Base-by-base conservation (phyloP, 1,140 invertebrate genomes). In the Drosophila carrolli region DNA sequence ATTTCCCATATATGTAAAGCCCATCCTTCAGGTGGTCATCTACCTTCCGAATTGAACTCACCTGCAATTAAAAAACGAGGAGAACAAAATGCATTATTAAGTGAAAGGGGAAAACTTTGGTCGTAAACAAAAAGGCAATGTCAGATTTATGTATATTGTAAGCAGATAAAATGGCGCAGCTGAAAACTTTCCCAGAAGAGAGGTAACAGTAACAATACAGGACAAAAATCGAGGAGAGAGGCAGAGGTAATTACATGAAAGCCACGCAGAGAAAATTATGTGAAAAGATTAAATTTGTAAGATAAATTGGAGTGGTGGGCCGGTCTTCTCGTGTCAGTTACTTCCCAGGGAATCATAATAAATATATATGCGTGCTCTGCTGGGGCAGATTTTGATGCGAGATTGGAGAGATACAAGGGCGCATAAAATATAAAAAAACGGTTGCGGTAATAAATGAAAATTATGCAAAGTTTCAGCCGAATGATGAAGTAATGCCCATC, bases 281-380 rank as follows among this genome's bases (percentile, higher is more conserved):
- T 86, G 85, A 88, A 86, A 75, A 86, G 83, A 86, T 86, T 86
- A 86, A 86, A 86, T 86, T 86, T 86, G 83, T 88, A 83, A 88
- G 83, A 86, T 86, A 86, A 88, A 88, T 86, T 79, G 75, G 83
- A 88, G 79, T 65, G 76, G 75, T 53, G 63, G 32, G 51, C 47
- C n/a, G 65, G 67, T 27, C 66, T 46, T 40, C 35, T 61, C 40
- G 32, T 50, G 40, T 50, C 54, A 77, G 62, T 68, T 73, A 75
- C 71, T 77, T 77, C 55, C 74, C 62, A 43, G 73, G 74, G 74
- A 76, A 76, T 76, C 55, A 68, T 76, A 76, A 75, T 58, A 46
- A 35, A 46, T 53, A 68, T 27, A 57, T 41, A 27, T 32, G 29
- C 29, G 7, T 32, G 29, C 29, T 32, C 7, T 32, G 29, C 29